Percentiles rank a stretch among this genome's conserved stretches.
phyloP scores from a whole-genome alignment of 2,113 vertebrate genomes.

The Mus spicilegus region DNA sequence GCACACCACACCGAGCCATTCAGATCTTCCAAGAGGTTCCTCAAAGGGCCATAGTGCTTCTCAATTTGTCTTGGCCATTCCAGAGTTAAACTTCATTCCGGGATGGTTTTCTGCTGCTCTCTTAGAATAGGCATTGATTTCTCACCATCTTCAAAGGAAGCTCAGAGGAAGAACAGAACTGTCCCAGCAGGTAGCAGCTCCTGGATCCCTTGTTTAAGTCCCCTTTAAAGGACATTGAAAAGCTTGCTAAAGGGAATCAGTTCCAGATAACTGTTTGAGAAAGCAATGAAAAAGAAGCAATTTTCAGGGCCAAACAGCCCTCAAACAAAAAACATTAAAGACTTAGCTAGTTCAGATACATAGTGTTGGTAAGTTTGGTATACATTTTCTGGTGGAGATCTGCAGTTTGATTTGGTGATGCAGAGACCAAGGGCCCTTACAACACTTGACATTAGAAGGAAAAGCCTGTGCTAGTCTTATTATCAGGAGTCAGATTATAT shows the following conservation, averaged over 20 bases:
- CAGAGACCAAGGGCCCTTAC: not conserved
- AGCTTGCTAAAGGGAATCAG: not conserved
- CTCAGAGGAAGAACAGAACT: not conserved
- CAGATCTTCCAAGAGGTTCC: slow-evolving; percentile 35
- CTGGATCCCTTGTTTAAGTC: not conserved
- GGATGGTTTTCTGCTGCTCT: not conserved
- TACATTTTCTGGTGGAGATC: not conserved
- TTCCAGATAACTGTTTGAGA: slow-evolving; percentile 17
- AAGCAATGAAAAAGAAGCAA: slow-evolving; percentile 46
- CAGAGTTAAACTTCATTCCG: not conserved
- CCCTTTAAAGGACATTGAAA: slow-evolving; percentile 21
- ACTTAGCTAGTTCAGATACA: slow-evolving; percentile 2
- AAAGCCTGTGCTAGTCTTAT: too few species aligned
- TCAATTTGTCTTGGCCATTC: not conserved
- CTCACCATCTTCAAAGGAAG: not conserved
- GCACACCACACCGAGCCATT: not conserved
- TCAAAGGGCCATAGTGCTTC: not conserved
- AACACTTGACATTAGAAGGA: not conserved
- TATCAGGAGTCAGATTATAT: not conserved
- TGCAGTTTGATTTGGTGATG: not conserved
- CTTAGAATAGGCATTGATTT: not conserved
- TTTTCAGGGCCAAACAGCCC: not conserved
- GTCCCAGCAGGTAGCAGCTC: not conserved
- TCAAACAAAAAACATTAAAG: not conserved
- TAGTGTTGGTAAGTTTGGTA: slow-evolving; percentile 1